Evolutionary conservation across 1,140 invertebrate genomes (phyloP), one percentile per base, ranked within the genome.

Genomic region (Drosophila miranda): DNA sequence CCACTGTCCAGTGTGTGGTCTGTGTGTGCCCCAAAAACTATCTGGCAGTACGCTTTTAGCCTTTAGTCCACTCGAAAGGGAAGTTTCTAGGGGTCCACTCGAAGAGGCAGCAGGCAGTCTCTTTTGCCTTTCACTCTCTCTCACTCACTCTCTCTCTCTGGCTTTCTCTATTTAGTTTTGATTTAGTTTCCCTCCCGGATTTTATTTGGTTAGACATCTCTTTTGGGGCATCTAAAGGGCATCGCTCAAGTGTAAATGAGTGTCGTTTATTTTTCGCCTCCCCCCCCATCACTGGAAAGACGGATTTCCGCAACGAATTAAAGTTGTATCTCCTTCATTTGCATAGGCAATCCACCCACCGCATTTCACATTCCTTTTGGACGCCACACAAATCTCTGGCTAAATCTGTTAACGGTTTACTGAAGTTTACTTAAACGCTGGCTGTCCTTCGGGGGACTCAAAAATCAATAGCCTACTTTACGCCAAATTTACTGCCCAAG

Each of bases 241-340:
- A 8, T 8, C 8, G 60, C 34, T 38, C 34, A 80, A 80, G 77
- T 86, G 81, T 70, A 86, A 84, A 81, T 77, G 81, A 86, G 77
- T 77, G 61, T 74, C 73, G 81, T 80, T 84, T 77, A 73, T 83
- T 84, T 75, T 52, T 43, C 59, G 4, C 46, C 58, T 16, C 16
- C 16, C 16, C 16, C 16, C 0, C 16, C 16, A 16, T 16, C 62
- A 44, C 59, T 19, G 54, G 54, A 53, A 51, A 45, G 42, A 66
- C 50, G 50, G n/a, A 54, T 57, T 52, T 28, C 16, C 41, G 38
- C 38, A 72, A 60, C 34, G 57, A 59, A 43, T 76, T 64, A 52
- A 75, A 57, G 45, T n/a, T 34, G 53, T 28, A 67, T 55, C 43
- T 19, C 19, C 19, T 44, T 49, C 42, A 59, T 51, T 52, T 60